Conservation (phyloP, 2,888 invertebrate species). For the Sesia apiformis region DNA sequence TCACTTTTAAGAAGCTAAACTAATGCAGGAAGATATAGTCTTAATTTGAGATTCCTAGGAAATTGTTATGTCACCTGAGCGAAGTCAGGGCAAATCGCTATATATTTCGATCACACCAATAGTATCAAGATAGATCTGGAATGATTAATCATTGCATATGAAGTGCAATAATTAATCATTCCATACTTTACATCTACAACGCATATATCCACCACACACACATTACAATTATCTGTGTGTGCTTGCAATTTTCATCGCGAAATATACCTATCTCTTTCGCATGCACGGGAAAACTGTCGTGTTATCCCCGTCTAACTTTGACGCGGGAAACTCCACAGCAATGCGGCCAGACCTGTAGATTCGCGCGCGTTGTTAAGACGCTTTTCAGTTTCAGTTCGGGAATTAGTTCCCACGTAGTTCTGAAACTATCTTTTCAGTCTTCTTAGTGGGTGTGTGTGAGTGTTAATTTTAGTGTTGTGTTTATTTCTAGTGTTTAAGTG, state of each 20-base stretch:
- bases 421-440: conserved; percentile 10
- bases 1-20: too few species aligned
- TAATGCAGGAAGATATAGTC: too few species aligned
- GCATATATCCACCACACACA: neutral
- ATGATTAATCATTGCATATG: too few species aligned
- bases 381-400: conserved; percentile 30
- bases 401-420: conserved; percentile 6
- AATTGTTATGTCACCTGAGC: too few species aligned
- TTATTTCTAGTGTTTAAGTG: conserved; percentile 7
- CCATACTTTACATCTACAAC: neutral
- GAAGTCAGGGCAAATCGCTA: too few species aligned
- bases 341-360: conserved; percentile 63
- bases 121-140: too few species aligned
- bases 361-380: conserved; percentile 47
- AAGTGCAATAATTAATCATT: too few species aligned
- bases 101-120: too few species aligned
- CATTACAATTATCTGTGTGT: neutral
- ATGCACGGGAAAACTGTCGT: conserved; percentile 7
- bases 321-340: conserved; percentile 52
- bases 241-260: conserved; percentile 4
- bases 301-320: conserved; percentile 23
- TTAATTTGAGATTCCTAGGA: too few species aligned
- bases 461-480: conserved; percentile 20
- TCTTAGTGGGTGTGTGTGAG: conserved; percentile 15
- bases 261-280: conserved; percentile 25